Conservation (phyloP, 2,113 vertebrate species). For the Melanocharis versteri region DNA sequence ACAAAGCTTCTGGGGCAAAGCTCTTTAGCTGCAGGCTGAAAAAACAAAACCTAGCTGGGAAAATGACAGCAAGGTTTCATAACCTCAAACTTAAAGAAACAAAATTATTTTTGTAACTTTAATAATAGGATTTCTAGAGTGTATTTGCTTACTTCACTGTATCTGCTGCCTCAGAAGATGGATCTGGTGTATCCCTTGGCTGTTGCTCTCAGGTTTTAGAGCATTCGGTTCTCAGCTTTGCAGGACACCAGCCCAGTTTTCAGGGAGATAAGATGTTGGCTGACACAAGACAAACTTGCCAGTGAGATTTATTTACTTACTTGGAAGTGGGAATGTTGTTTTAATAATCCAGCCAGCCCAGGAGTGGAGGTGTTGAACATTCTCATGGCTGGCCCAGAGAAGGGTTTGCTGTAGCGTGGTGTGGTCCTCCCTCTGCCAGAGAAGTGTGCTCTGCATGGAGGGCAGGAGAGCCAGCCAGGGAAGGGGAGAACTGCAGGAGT, state of each 20-base stretch:
- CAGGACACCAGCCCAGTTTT: constrained; percentile 35
- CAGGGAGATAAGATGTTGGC: background rate
- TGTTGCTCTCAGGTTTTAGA: background rate
- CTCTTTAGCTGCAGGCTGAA: background rate
- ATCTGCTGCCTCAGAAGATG: constrained; percentile 22
- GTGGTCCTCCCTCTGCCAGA: background rate
- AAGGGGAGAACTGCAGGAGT: background rate
- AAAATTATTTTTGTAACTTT: background rate
- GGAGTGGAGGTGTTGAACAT: constrained; percentile 7
- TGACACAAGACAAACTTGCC: constrained; percentile 35
- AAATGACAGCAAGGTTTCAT: background rate
- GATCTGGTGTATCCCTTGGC: constrained; percentile 34
- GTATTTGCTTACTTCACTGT: background rate
- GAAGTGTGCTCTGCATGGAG: background rate
- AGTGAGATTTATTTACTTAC: constrained; percentile 44
- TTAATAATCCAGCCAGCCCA: constrained; percentile 3
- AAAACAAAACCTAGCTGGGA: background rate
- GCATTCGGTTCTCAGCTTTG: background rate
- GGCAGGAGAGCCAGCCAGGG: background rate
- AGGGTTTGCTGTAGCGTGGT: background rate
- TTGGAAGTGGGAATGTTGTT: constrained; percentile 47
- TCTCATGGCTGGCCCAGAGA: background rate
- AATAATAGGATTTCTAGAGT: background rate
- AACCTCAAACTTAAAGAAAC: background rate
- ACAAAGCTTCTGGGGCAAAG: background rate